Evolutionary conservation across 2,113 vertebrate genomes (phyloP).

Genomic region (Solea solea): DNA sequence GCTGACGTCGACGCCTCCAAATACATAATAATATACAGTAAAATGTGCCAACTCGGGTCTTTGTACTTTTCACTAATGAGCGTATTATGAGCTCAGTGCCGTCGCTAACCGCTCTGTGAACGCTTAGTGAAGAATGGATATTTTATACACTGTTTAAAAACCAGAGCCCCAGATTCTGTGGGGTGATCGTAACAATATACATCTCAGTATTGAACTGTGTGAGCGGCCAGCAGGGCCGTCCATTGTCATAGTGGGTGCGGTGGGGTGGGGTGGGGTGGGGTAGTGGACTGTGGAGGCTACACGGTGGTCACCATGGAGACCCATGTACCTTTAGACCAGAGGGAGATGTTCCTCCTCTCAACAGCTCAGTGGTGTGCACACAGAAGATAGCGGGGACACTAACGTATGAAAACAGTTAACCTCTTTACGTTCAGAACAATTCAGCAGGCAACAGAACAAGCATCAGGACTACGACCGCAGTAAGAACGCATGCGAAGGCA

Average conservation of each 20-base stretch:
- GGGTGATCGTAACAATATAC: slow-evolving; percentile 66
- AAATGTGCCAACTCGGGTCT: slow-evolving; percentile 61
- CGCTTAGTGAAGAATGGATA: slow-evolving; percentile 44
- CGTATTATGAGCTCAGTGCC: slow-evolving; percentile 43
- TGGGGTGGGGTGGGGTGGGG: background rate
- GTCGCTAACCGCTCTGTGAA: slow-evolving; percentile 46
- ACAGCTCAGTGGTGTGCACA: slow-evolving; percentile 62
- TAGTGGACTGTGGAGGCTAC: slow-evolving; percentile 60
- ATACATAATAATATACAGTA: slow-evolving; percentile 73
- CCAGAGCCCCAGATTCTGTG: slow-evolving; percentile 45
- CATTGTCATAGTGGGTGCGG: slow-evolving; percentile 45
- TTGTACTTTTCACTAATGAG: slow-evolving; percentile 48
- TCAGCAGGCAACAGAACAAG: slow-evolving; percentile 82
- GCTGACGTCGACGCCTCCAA: slow-evolving; percentile 30
- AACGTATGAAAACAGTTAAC: slow-evolving; percentile 67
- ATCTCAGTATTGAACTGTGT: slow-evolving; percentile 66
- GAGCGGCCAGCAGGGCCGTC: slow-evolving; percentile 53
- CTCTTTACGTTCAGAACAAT: slow-evolving; percentile 70
- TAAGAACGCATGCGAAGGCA: slow-evolving; percentile 80
- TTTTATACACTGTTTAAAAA: slow-evolving; percentile 65
- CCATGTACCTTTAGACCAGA: slow-evolving; percentile 58
- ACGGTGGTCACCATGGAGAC: slow-evolving; percentile 64
- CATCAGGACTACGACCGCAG: slow-evolving; percentile 68
- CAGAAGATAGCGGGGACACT: slow-evolving; percentile 60
- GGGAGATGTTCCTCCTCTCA: slow-evolving; percentile 37